A percentile compares a stretch with the other conserved stretches of the same genome.
phyloP scores from a whole-genome alignment of 2,888 invertebrate genomes.

The Cyaniris semiargus region DNA sequence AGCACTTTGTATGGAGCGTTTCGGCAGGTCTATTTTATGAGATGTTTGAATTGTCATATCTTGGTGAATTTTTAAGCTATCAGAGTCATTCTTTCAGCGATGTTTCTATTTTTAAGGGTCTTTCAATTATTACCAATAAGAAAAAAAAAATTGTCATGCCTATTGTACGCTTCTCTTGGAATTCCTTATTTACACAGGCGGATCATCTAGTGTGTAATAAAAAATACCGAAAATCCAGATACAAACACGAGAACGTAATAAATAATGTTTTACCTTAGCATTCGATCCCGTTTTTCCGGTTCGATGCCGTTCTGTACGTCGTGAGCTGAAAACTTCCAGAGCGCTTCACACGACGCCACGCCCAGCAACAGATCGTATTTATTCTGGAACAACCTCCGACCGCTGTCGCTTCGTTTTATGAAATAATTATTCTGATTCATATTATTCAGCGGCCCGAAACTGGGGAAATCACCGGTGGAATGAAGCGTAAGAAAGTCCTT shows the following conservation, averaged over 20 bases:
- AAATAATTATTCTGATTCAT: conserved; percentile 80
- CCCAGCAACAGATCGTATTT: conserved; percentile 94
- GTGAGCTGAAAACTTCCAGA: conserved; percentile 92
- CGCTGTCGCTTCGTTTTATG: conserved; percentile 82
- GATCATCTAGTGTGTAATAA: too few relatives aligned
- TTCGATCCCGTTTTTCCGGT: conserved; percentile 91
- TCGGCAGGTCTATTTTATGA: too few relatives aligned
- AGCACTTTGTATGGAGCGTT: too few relatives aligned
- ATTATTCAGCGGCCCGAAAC: conserved; percentile 80
- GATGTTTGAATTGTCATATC: too few relatives aligned
- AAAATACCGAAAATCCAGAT: too few relatives aligned
- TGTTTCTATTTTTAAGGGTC: too few relatives aligned
- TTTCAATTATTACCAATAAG: too few relatives aligned
- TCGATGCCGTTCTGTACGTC: conserved; percentile 93
- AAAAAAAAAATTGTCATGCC: too few relatives aligned
- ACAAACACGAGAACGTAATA: not conserved
- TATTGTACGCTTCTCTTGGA: too few relatives aligned
- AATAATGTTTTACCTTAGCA: conserved; percentile 76
- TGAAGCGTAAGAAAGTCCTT: conserved; percentile 88
- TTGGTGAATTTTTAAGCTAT: too few relatives aligned
- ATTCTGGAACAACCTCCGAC: conserved; percentile 80
- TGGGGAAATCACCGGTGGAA: conserved; percentile 83
- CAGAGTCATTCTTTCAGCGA: too few relatives aligned
- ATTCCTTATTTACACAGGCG: too few relatives aligned
- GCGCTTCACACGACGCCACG: conserved; percentile 94